A percentile compares a stretch with the other conserved stretches of the same genome.
These are phyloP conservation scores for Aplidium turbinatum DNA, from an alignment of 23 tunicate species.

Conservation along the genomic window DNA sequence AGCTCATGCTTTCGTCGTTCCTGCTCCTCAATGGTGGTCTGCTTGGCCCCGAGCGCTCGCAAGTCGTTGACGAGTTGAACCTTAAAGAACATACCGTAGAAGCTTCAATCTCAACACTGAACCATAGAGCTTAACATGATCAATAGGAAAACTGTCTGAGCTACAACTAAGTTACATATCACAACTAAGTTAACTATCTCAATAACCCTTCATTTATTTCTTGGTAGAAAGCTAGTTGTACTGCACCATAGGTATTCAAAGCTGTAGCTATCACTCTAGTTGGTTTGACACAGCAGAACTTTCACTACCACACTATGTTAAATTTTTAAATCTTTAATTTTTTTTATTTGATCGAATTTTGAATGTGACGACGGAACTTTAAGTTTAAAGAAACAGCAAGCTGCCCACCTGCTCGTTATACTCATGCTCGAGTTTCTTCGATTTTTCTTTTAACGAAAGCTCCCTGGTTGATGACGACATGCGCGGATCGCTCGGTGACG, in stretches of 20 bases:
- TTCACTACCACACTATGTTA: too few species aligned
- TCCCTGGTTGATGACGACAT: slow-evolving; percentile 2
- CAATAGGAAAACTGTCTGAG: too few species aligned
- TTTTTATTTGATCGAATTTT: background rate
- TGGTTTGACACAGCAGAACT: too few species aligned
- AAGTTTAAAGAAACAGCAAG: background rate
- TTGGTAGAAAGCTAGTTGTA: too few species aligned
- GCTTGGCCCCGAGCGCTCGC: slow-evolving; percentile 78
- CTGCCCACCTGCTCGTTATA: slow-evolving; percentile 58
- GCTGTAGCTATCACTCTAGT: too few species aligned
- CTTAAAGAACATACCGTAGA: background rate
- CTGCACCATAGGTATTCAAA: too few species aligned
- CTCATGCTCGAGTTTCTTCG: slow-evolving; percentile 72
- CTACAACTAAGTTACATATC: too few species aligned
- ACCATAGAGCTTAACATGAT: too few species aligned
- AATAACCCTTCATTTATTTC: too few species aligned
- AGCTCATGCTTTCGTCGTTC: slow-evolving; percentile 49
- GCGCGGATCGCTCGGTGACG: background rate
- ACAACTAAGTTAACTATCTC: too few species aligned
- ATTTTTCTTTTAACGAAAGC: slow-evolving; percentile 36
- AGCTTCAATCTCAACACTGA: too few species aligned
- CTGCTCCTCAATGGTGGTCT: slow-evolving; percentile 64
- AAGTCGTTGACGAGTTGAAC: slow-evolving; percentile 74
- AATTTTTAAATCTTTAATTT: too few species aligned
- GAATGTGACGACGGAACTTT: background rate